Conservation (phyloP, 2,113 vertebrate genomes). For the Morphnarchus princeps region DNA sequence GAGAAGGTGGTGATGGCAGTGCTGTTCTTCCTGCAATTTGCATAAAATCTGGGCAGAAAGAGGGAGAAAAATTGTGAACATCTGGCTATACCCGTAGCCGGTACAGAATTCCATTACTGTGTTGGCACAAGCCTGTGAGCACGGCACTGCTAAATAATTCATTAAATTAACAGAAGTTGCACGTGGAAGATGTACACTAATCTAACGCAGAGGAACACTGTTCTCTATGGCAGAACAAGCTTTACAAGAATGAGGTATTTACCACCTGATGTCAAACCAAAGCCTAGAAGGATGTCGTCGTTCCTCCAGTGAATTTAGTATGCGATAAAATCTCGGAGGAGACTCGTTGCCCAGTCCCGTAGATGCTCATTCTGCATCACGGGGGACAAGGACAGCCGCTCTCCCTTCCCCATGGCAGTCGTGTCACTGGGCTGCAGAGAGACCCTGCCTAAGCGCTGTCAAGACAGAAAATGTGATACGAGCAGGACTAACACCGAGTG, state of each 20-base stretch:
- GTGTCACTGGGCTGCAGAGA: background rate
- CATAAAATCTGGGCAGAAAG: slow-evolving; percentile 52
- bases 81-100: slow-evolving; percentile 6
- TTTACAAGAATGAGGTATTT: background rate
- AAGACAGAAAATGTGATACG: background rate
- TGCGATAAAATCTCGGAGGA: background rate
- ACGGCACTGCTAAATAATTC: slow-evolving; percentile 56
- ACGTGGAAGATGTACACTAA: background rate
- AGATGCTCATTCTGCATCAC: background rate
- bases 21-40: slow-evolving; percentile 16
- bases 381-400: background rate
- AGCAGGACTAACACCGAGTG: background rate
- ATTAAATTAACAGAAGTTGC: slow-evolving; percentile 56
- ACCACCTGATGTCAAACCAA: background rate
- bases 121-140: slow-evolving; percentile 38
- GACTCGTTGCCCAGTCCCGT: fast-evolving
- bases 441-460: background rate
- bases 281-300: background rate
- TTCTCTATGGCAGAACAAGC: slow-evolving; percentile 11
- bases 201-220: background rate
- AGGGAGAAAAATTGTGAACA: slow-evolving; percentile 56
- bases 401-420: background rate
- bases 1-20: background rate
- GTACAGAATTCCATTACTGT: slow-evolving; percentile 25
- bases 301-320: background rate